Conservation (phyloP, 1,140 invertebrate genomes). For the Pentalonia nigronervosa region DNA sequence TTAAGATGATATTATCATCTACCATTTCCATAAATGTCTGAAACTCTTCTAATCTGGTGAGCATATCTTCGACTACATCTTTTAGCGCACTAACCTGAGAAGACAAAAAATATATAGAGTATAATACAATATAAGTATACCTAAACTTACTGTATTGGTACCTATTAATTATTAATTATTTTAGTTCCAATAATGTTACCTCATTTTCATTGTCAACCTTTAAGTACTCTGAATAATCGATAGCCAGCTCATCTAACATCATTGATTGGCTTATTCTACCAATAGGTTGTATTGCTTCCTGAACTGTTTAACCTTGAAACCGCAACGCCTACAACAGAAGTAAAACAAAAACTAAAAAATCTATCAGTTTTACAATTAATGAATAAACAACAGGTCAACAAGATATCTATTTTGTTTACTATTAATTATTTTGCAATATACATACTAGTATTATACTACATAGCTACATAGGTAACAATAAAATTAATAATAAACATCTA, state of each 20-base stretch:
- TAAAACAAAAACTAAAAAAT: too few relatives aligned
- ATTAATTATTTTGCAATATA: too few relatives aligned
- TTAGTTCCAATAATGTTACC: background rate
- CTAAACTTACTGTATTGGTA: too few relatives aligned
- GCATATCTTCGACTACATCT: constrained; percentile 54
- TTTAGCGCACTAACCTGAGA: background rate
- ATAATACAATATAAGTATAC: background rate
- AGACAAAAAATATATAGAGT: background rate
- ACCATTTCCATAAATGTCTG: constrained; percentile 57
- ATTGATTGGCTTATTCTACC: background rate
- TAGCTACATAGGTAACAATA: too few relatives aligned
- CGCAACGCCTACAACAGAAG: too few relatives aligned
- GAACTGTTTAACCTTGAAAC: background rate
- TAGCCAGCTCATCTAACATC: constrained; percentile 41
- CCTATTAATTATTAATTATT: too few relatives aligned
- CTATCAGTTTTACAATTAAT: too few relatives aligned
- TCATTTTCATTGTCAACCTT: constrained; percentile 37
- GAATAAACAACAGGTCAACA: too few relatives aligned
- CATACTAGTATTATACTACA: too few relatives aligned
- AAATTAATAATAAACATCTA: too few relatives aligned
- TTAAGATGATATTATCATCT: background rate
- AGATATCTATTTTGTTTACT: too few relatives aligned
- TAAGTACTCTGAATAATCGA: constrained; percentile 46
- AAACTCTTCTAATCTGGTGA: constrained; percentile 44
- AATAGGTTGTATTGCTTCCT: background rate